Conservation (phyloP, 2,797 vertebrate species). For the Heteromormyrus szaboi region DNA sequence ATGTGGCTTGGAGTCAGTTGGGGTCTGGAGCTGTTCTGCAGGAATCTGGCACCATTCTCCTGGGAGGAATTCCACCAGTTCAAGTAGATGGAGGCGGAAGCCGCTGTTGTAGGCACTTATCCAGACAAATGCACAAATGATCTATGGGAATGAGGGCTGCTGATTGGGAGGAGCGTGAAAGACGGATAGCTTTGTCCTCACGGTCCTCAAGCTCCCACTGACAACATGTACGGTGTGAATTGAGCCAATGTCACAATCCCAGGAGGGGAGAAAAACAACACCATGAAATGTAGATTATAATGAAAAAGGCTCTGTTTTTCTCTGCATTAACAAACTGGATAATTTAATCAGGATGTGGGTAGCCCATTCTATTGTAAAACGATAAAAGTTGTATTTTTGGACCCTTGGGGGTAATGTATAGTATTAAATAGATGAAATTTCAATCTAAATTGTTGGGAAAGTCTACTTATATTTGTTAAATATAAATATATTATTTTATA, state of each 20-base stretch:
- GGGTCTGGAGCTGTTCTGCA: conserved; percentile 8
- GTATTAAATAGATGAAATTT: not conserved
- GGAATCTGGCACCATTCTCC: not conserved
- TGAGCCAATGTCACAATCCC: not conserved
- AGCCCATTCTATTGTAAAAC: not conserved
- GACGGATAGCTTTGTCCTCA: not conserved
- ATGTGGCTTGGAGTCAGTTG: not conserved
- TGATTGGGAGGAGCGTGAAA: not conserved
- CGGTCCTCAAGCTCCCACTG: not conserved
- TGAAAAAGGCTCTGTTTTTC: not conserved
- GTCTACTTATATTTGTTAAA: not conserved
- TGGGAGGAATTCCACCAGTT: not conserved
- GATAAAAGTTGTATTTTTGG: not conserved
- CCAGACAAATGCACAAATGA: conserved; percentile 11
- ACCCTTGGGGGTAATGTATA: not conserved
- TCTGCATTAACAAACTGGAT: not conserved
- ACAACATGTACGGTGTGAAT: not conserved
- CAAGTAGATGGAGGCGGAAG: not conserved
- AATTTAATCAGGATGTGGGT: not conserved
- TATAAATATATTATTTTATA: not conserved
- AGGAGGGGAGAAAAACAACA: not conserved
- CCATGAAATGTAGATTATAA: not conserved
- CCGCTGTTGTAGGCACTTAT: conserved; percentile 8
- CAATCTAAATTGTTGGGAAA: not conserved
- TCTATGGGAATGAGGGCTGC: not conserved